These are phyloP conservation scores for Leptopilina clavipes DNA, from an alignment of 1,140 invertebrate genomes.

Conservation along the genomic window DNA sequence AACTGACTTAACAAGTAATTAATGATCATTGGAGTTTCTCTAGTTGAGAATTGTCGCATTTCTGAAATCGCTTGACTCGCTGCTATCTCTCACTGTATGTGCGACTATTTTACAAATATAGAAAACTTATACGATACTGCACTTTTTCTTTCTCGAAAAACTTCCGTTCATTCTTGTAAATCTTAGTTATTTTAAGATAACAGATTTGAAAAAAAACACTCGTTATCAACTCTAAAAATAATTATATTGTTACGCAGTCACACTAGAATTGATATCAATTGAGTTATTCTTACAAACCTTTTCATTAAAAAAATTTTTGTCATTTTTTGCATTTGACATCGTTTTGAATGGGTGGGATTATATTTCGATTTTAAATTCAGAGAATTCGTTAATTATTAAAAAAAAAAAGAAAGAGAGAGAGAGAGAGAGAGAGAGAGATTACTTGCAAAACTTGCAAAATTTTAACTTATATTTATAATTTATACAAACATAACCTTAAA, in stretches of 20 bases:
- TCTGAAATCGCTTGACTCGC: neutral
- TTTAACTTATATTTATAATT: no score
- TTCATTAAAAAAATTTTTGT: no score
- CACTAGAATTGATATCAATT: conserved; percentile 1
- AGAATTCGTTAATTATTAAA: no score
- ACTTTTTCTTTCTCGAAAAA: neutral
- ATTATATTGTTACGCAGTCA: neutral
- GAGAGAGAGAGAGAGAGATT: no score
- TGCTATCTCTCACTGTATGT: neutral
- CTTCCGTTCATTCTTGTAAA: conserved; percentile 8
- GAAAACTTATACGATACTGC: neutral
- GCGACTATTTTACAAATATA: conserved; percentile 14
- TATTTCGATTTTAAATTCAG: no score
- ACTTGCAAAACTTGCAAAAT: no score
- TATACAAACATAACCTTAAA: no score
- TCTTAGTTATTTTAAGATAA: neutral
- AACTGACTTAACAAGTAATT: neutral
- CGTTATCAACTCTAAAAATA: conserved; percentile 15
- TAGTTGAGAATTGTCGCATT: conserved; percentile 5
- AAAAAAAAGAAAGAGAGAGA: no score
- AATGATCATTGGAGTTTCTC: neutral
- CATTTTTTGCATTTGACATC: no score
- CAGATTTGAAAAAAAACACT: neutral
- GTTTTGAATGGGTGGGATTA: no score
- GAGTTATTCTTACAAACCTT: neutral